Evolutionary conservation across 2,888 invertebrate species (phyloP).

Genomic region (Drosophila anomalata): DNA sequence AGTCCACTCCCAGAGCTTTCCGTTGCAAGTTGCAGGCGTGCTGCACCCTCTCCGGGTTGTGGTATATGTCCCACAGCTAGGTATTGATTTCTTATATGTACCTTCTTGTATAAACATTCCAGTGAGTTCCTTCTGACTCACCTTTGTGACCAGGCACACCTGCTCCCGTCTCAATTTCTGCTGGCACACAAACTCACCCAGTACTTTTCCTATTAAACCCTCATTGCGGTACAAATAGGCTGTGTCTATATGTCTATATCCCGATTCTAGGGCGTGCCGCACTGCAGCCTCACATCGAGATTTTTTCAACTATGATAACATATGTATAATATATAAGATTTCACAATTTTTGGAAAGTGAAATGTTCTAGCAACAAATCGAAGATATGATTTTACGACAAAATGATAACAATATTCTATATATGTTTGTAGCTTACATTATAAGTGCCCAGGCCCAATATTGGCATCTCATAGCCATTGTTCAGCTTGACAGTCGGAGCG

Average conservation of each 20-base stretch:
- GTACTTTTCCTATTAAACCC: conserved; percentile 87
- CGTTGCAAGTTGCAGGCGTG: conserved; percentile 86
- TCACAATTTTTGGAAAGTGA: conserved; percentile 7
- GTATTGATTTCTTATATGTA: conserved; percentile 1
- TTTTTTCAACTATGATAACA: conserved; percentile 85
- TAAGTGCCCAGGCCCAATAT: conserved; percentile 88
- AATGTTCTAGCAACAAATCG: conserved; percentile 21
- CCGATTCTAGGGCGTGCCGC: conserved; percentile 88
- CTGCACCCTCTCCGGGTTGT: conserved; percentile 65
- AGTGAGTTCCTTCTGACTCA: conserved; percentile 29
- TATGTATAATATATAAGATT: conserved; percentile 3
- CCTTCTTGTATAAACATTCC: neutral
- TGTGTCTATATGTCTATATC: conserved; percentile 89
- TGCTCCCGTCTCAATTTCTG: conserved; percentile 87
- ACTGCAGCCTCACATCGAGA: conserved; percentile 87
- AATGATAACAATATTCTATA: neutral
- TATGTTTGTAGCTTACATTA: conserved; percentile 82
- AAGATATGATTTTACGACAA: neutral
- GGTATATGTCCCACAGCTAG: conserved; percentile 76
- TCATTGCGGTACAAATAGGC: conserved; percentile 88
- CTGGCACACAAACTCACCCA: conserved; percentile 86
- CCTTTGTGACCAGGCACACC: conserved; percentile 86
- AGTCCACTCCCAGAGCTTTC: conserved; percentile 87
- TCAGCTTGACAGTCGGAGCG: conserved; percentile 84
- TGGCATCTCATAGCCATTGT: conserved; percentile 86